Evolutionary conservation across 1,140 invertebrate genomes (phyloP).

Genomic region (Rhynchophorus ferrugineus): DNA sequence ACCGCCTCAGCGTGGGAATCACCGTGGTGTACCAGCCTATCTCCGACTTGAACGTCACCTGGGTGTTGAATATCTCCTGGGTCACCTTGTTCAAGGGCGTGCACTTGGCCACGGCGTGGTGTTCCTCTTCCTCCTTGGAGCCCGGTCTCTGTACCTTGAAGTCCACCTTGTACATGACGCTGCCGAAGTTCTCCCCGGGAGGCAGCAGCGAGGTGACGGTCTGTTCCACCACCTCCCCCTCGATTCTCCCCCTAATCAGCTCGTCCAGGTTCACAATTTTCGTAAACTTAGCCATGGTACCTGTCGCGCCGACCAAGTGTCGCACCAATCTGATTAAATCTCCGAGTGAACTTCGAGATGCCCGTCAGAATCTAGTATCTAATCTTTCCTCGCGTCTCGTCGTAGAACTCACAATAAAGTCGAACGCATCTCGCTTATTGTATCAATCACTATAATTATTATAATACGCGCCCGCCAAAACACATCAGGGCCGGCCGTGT

Average conservation of each 20-base stretch:
- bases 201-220: constrained; percentile 1
- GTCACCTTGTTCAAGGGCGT: constrained; percentile 45
- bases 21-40: constrained; percentile 47
- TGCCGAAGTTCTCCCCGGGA: constrained; percentile 20
- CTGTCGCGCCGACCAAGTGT: no score
- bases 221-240: constrained; percentile 8
- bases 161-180: constrained; percentile 15
- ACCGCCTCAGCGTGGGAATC: constrained; percentile 41
- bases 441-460: no score
- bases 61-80: constrained; percentile 48
- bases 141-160: constrained; percentile 14
- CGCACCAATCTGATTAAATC: no score
- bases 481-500: no score
- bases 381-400: no score
- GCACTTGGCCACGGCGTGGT: constrained; percentile 45
- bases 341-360: no score
- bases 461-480: no score
- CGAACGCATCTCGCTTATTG: no score
- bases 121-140: constrained; percentile 34
- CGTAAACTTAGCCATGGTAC: not conserved
- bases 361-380: no score
- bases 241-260: constrained; percentile 2
- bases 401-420: no score
- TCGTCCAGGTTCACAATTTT: constrained; percentile 14
- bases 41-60: constrained; percentile 48